phyloP scores from a whole-genome alignment of 2,797 vertebrate genomes.

The Bradypodion pumilum region DNA sequence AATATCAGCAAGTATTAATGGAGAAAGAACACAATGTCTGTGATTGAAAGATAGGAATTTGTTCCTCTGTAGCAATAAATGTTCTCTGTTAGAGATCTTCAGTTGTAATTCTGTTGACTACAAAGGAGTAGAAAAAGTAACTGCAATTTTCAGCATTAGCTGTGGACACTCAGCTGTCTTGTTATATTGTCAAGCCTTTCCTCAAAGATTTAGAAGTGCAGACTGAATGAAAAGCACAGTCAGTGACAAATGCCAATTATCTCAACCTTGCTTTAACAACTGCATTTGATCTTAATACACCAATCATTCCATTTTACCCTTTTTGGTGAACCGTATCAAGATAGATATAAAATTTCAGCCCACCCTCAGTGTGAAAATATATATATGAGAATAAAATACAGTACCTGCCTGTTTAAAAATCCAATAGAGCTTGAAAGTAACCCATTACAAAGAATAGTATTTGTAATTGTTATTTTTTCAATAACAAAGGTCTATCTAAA shows the following conservation, averaged over 20 bases:
- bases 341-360: not conserved
- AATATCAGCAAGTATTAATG: conserved; percentile 49
- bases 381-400: not conserved
- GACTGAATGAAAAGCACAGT: not conserved
- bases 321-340: not conserved
- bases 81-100: conserved; percentile 18
- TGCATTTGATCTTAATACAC: not conserved
- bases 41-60: conserved; percentile 35
- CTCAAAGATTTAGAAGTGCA: not conserved
- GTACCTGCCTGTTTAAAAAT: not conserved
- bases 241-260: not conserved
- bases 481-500: too few species aligned
- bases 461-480: not conserved
- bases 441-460: not conserved
- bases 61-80: not conserved
- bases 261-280: not conserved
- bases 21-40: conserved; percentile 43
- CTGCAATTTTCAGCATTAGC: not conserved
- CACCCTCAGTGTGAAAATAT: not conserved
- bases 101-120: not conserved
- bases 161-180: not conserved
- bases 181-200: not conserved
- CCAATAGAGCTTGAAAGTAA: not conserved
- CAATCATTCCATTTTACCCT: not conserved
- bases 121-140: not conserved